phyloP scores from a whole-genome alignment of 64 coral and sea anemone species.

The Dendrophyllia cribrosa region DNA sequence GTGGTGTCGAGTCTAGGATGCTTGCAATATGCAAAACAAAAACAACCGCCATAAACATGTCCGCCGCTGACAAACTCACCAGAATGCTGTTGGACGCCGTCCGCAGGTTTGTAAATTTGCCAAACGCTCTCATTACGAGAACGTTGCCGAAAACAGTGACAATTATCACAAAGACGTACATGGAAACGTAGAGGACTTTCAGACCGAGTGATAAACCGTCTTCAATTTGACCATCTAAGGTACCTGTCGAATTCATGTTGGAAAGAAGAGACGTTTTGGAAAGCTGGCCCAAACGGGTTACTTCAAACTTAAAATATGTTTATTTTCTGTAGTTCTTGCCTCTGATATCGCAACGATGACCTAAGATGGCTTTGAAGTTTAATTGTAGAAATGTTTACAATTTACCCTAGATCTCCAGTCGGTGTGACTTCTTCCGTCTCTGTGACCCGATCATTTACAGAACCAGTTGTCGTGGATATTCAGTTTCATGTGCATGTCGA shows the following conservation, averaged over 20 bases:
- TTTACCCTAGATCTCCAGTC: no score
- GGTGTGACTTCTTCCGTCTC: no score
- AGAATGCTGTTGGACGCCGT: slow-evolving; percentile 48
- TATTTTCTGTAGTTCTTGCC: neutral
- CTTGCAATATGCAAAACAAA: neutral
- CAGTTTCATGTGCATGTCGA: no score
- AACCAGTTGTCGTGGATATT: no score
- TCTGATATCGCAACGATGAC: no score
- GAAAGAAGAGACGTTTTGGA: neutral
- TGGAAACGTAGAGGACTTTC: neutral
- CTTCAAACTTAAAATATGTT: neutral
- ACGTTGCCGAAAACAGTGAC: slow-evolving; percentile 6
- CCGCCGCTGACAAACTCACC: slow-evolving; percentile 14
- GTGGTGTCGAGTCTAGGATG: neutral
- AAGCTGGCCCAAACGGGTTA: neutral
- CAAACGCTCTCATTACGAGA: slow-evolving; percentile 15
- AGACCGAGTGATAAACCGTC: neutral
- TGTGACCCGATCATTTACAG: no score
- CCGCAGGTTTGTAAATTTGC: neutral
- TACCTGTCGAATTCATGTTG: neutral
- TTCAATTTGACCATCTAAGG: no score
- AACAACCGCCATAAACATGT: slow-evolving; percentile 18
- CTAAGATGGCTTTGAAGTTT: no score
- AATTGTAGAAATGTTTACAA: no score
- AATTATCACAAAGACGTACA: neutral